Base-by-base conservation (phyloP, 2,113 vertebrate species). In the Cisticola juncidis region DNA sequence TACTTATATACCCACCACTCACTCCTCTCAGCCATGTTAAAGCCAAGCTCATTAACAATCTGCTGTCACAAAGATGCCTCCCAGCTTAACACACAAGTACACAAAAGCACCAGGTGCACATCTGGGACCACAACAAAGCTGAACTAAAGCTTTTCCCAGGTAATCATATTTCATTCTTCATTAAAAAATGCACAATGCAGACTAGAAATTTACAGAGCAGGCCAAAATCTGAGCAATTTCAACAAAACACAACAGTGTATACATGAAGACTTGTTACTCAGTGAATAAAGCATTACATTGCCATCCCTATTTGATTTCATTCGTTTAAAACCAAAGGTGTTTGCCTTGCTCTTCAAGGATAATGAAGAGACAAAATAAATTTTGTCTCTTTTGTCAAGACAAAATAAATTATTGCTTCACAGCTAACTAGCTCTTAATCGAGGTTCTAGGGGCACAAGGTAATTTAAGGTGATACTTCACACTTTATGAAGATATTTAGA, bases 101-200 rank as follows among this genome's bases (percentile, higher is more conserved):
- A 96, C 96, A 91, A 95, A 97, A 97, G 97, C 97, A 98, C 97
- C 98, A 98, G 98, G 98, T 98, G 98, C 96, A 96, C 97, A 98
- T 98, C 97, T 98, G 98, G 97, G 97, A 97, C 90, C 62, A 88
- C 62, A 96, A 97, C 97, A 97, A 95, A 97, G 97, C 97, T 88
- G 81, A 97, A 95, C 57, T 58, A 81, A 45, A 90, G 95, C 88
- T 94, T 94, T 97, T 90, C 88, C 66, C 51, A 9, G 14, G 93
- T 97, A 98, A 97, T 96, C 96, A 56, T 62, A 97, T 97, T 94
- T 97, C 96, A 95, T 94, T 97, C 97, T 97, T 97, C 97, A 97
- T 98, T 97, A 97, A 97, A 96, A 96, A 92, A 86, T 89, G 93
- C 92, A 96, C 64, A 81, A 96, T 91, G 81, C 23, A 26, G 85